Conservation (phyloP, 2,888 invertebrate species). For the Patella pellucida region DNA sequence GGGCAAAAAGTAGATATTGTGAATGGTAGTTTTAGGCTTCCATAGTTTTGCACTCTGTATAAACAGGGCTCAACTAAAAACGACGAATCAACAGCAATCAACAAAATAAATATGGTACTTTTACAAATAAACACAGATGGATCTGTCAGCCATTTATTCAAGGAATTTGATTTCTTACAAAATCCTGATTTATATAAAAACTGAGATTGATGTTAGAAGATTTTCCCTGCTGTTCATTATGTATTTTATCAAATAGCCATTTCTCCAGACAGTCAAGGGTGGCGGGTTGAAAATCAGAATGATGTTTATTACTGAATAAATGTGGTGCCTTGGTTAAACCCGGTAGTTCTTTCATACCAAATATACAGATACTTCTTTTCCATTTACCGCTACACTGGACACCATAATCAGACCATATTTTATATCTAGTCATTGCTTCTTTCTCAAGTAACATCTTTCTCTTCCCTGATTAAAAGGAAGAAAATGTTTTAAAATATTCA, state of each 20-base stretch:
- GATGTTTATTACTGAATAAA: slow-evolving; percentile 20
- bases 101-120: too few species aligned
- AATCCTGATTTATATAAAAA: neutral
- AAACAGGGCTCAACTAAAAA: too few species aligned
- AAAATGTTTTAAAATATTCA: too few species aligned
- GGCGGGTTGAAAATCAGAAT: neutral
- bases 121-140: too few species aligned
- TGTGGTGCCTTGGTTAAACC: neutral
- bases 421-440: neutral
- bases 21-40: too few species aligned
- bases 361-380: slow-evolving; percentile 13
- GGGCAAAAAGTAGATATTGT: too few species aligned
- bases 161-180: neutral
- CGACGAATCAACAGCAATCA: too few species aligned
- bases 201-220: neutral
- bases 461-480: too few species aligned
- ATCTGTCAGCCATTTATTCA: too few species aligned
- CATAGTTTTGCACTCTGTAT: too few species aligned
- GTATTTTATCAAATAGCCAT: slow-evolving; percentile 13
- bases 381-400: slow-evolving; percentile 1
- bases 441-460: neutral
- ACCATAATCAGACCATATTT: neutral
- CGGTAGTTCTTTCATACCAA: slow-evolving; percentile 15
- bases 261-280: slow-evolving; percentile 15
- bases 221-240: neutral